phyloP scores from a whole-genome alignment of 2,113 vertebrate species.

The Ginglymostoma cirratum region DNA sequence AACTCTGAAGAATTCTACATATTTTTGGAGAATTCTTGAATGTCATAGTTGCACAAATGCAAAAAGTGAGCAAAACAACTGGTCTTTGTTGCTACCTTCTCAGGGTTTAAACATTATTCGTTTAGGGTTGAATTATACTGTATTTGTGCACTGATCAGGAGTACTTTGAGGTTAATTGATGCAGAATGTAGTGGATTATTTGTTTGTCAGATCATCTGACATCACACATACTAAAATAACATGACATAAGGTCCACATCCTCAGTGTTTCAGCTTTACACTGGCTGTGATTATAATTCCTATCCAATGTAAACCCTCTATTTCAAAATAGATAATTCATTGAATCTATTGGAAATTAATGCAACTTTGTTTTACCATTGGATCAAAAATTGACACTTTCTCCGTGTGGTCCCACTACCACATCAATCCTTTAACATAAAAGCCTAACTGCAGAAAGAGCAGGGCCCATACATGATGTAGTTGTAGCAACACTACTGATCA shows the following conservation, averaged over 20 bases:
- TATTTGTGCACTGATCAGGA: neutral
- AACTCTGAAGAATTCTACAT: neutral
- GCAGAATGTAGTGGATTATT: neutral
- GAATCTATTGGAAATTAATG: neutral
- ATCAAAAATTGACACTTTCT: neutral
- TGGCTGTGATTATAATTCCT: neutral
- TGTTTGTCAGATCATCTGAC: neutral
- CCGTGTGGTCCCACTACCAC: neutral
- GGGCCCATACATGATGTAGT: neutral
- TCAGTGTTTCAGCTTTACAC: neutral
- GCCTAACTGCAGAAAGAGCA: neutral
- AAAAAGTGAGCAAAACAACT: neutral
- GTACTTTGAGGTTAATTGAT: neutral
- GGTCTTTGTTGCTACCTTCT: neutral
- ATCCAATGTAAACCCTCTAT: neutral
- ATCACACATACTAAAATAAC: neutral
- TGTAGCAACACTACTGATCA: neutral
- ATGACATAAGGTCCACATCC: neutral
- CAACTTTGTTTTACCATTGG: neutral
- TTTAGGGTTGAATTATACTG: neutral
- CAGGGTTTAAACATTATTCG: neutral
- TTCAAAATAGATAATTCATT: neutral
- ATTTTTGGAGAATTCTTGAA: neutral
- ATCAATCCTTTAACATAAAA: neutral
- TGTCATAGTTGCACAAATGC: neutral